Evolutionary conservation across 2,113 vertebrate species (phyloP).

Genomic region (Macquaria australasica): DNA sequence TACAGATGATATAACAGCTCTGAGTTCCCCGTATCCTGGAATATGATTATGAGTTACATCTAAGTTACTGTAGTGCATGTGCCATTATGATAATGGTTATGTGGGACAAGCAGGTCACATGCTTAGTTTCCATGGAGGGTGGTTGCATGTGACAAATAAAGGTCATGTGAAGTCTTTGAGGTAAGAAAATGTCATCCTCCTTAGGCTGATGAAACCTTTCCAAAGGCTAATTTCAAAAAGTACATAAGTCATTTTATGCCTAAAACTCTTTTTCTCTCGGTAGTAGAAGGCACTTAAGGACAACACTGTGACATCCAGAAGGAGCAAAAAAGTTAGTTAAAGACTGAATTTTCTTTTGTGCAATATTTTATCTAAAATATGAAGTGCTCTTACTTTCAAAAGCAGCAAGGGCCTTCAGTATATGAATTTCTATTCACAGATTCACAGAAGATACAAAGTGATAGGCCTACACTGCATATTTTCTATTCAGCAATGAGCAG

Average conservation of each 20-base stretch:
- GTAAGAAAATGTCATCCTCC: slow-evolving; percentile 13
- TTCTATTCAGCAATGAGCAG: neutral
- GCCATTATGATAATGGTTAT: neutral
- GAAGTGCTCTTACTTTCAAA: neutral
- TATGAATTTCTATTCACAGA: neutral
- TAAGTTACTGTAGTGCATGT: neutral
- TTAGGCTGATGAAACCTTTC: slow-evolving; percentile 21
- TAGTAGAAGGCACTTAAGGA: neutral
- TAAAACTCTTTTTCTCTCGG: neutral
- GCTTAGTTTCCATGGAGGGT: neutral
- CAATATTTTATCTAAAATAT: neutral
- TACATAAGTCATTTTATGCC: neutral
- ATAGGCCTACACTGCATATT: neutral
- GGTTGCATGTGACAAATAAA: slow-evolving; percentile 21
- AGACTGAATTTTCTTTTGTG: neutral
- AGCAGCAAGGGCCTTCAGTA: neutral
- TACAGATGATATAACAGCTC: neutral
- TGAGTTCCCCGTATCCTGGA: neutral
- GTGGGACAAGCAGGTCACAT: neutral
- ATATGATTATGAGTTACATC: neutral
- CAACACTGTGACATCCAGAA: neutral
- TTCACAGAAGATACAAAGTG: neutral
- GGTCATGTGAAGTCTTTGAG: slow-evolving; percentile 21
- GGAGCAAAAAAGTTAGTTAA: slow-evolving; percentile 3
- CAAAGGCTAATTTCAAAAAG: neutral